phyloP scores from a whole-genome alignment of 1,140 invertebrate species.

The Acyrthosiphon pisum region DNA sequence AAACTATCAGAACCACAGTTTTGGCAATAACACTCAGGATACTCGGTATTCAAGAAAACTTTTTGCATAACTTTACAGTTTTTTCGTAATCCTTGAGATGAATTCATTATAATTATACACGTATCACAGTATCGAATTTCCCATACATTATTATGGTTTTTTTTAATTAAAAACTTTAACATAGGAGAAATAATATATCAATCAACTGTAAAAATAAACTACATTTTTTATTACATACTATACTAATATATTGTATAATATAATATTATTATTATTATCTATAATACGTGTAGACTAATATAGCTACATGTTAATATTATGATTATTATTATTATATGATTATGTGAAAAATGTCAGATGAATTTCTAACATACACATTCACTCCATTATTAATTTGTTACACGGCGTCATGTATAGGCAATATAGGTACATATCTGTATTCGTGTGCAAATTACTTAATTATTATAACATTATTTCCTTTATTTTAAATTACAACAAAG shows the following conservation, averaged over 20 bases:
- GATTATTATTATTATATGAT: not conserved
- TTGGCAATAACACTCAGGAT: not conserved
- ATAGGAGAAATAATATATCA: not conserved
- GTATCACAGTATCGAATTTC: not conserved
- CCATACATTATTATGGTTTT: not conserved
- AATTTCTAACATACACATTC: not conserved
- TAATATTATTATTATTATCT: too few relatives aligned
- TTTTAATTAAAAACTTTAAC: conserved; percentile 5
- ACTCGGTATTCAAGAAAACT: not conserved
- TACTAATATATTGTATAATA: too few relatives aligned
- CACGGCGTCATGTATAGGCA: not conserved
- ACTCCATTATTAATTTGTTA: not conserved
- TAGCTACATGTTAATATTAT: not conserved
- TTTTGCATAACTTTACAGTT: not conserved
- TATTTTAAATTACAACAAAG: not conserved
- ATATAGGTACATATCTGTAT: not conserved
- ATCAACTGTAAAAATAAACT: not conserved
- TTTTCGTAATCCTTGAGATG: not conserved
- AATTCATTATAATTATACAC: not conserved
- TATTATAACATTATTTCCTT: not conserved
- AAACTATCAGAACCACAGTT: not conserved
- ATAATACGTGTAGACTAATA: too few relatives aligned
- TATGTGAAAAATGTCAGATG: not conserved
- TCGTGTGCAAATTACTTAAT: not conserved
- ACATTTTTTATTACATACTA: too few relatives aligned